Conservation (phyloP, 2,113 vertebrate species). For the Poeciliopsis retropinna region DNA sequence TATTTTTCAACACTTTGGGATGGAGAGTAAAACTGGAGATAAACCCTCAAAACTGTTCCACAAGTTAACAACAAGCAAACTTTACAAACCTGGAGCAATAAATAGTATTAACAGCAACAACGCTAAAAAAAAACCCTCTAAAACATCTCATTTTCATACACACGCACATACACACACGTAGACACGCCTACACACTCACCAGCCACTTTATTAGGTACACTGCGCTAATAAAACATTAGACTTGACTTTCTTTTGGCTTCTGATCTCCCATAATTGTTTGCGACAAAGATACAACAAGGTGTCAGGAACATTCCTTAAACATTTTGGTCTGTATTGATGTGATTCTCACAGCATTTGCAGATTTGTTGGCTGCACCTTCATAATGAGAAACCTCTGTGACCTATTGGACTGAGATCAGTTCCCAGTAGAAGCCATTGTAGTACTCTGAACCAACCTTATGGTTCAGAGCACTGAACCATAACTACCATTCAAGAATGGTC, state of each 20-base stretch:
- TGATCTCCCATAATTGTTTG: neutral
- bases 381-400: too few relatives aligned
- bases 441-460: too few relatives aligned
- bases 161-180: constrained; percentile 15
- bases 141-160: constrained; percentile 37
- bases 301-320: neutral
- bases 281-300: neutral
- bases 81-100: constrained; percentile 78
- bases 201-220: neutral
- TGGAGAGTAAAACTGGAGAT: constrained; percentile 53
- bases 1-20: constrained; percentile 70
- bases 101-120: constrained; percentile 76
- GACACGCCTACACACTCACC: neutral
- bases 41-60: constrained; percentile 65
- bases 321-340: neutral
- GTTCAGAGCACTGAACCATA: too few relatives aligned
- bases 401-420: too few relatives aligned
- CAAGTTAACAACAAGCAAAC: constrained; percentile 71
- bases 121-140: constrained; percentile 27
- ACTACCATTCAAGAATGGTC: too few relatives aligned
- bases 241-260: neutral
- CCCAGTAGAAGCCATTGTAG: too few relatives aligned
- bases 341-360: neutral
- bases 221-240: neutral
- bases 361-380: neutral